Evolutionary conservation across 2,113 vertebrate genomes (phyloP).

Genomic region (Rhea americana): DNA sequence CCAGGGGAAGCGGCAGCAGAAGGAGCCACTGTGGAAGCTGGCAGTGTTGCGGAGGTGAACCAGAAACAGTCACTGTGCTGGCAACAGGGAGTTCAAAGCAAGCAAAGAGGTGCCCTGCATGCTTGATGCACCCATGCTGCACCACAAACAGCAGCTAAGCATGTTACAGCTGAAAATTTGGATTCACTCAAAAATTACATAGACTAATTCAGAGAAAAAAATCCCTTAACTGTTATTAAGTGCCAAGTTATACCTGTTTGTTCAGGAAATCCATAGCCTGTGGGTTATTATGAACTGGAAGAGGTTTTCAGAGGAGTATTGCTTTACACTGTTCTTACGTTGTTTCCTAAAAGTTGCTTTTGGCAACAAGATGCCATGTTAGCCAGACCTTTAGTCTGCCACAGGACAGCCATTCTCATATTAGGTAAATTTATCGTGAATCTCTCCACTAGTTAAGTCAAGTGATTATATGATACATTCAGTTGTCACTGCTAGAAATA

Average conservation of each 20-base stretch:
- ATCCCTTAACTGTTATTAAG: neutral
- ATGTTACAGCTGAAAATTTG: neutral
- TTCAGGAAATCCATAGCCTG: neutral
- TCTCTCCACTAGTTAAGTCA: neutral
- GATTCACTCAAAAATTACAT: neutral
- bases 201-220: neutral
- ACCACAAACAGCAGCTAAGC: too few species aligned
- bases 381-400: neutral
- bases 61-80: too few species aligned
- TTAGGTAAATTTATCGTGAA: rapidly evolving
- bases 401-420: neutral
- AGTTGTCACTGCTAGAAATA: neutral
- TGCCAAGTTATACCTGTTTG: neutral
- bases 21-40: too few species aligned
- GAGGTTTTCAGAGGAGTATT: neutral
- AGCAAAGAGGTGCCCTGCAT: too few species aligned
- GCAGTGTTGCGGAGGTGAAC: too few species aligned
- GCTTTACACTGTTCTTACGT: neutral
- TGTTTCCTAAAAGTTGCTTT: neutral
- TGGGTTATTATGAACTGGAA: neutral
- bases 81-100: too few species aligned
- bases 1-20: too few species aligned
- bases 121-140: too few species aligned
- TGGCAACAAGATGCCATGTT: neutral
- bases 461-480: rapidly evolving